Evolutionary conservation across 1,140 invertebrate genomes (phyloP).

Genomic region (Batillaria attramentaria): DNA sequence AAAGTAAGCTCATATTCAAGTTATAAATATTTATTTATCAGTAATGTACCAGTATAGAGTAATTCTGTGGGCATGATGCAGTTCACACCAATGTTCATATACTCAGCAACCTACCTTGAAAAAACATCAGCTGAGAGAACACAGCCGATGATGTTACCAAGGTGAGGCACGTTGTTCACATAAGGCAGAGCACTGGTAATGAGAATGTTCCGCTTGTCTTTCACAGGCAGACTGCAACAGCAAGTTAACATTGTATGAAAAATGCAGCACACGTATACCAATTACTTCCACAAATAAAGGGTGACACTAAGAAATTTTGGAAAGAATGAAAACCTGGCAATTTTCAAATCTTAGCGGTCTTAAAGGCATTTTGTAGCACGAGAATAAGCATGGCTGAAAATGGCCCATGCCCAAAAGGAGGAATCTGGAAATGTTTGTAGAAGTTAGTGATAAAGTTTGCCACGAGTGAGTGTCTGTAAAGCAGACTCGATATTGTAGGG

Average conservation of each 20-base stretch:
- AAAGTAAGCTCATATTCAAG: not conserved
- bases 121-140: slow-evolving; percentile 98
- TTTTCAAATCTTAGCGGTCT: not conserved
- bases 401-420: no score
- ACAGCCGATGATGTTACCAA: slow-evolving; percentile 99
- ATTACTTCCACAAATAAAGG: not conserved
- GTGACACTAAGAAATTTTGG: not conserved
- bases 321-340: not conserved
- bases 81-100: no score
- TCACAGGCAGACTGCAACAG: slow-evolving; percentile 78
- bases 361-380: no score
- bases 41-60: not conserved
- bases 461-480: no score
- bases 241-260: not conserved
- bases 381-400: no score
- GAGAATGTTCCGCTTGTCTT: slow-evolving; percentile 88
- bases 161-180: slow-evolving; percentile 99
- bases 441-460: no score
- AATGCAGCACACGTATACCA: not conserved
- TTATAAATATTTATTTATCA: not conserved
- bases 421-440: no score
- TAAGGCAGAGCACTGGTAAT: slow-evolving; percentile 98
- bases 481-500: no score
- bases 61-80: no score
- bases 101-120: slow-evolving; percentile 86